Evolutionary conservation across 2,797 vertebrate species (phyloP).

Genomic region (Buphagus erythrorhynchus): DNA sequence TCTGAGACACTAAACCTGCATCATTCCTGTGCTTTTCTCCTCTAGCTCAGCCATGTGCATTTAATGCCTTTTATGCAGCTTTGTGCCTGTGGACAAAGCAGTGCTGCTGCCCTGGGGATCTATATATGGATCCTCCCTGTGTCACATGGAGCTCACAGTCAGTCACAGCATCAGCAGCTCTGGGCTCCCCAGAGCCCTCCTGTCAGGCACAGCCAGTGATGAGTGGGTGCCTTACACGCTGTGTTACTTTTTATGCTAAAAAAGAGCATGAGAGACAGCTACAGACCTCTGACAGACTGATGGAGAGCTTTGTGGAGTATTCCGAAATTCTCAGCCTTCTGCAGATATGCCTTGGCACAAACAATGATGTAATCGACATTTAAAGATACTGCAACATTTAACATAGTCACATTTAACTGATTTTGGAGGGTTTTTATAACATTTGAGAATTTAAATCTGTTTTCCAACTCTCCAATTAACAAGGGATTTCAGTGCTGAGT

Average conservation of each 20-base stretch:
- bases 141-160: background rate
- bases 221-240: background rate
- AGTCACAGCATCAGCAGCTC: background rate
- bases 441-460: background rate
- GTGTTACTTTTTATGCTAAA: background rate
- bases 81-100: background rate
- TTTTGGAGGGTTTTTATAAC: background rate
- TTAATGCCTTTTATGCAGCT: background rate
- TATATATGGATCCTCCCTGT: background rate
- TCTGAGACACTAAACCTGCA: background rate
- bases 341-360: background rate
- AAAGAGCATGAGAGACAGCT: background rate
- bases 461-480: background rate
- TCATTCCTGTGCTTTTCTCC: background rate
- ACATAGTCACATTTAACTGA: background rate
- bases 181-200: background rate
- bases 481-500: background rate
- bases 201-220: background rate
- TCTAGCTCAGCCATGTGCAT: background rate
- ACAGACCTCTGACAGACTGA: background rate
- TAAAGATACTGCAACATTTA: background rate
- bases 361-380: background rate
- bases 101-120: background rate
- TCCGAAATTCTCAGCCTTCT: background rate
- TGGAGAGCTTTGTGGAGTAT: background rate